Evolutionary conservation across 2,888 invertebrate genomes (phyloP), one percentile per base, ranked within the genome.

Genomic region (Celastrina argiolus): DNA sequence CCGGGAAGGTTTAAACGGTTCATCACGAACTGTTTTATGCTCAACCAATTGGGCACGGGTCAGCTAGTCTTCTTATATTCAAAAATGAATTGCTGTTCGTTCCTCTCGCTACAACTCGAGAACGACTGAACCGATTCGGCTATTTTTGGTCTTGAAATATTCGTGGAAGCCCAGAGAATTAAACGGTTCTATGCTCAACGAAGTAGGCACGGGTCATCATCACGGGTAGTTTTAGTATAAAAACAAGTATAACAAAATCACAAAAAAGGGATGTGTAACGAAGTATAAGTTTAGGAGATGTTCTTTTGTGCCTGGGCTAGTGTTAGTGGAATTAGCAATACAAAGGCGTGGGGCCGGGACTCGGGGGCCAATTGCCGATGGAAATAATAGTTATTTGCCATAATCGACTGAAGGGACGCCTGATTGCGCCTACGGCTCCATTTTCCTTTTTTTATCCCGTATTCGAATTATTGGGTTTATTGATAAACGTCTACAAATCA

Each of bases 321-420:
- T 77, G 70, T 77, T 74, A 72, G 69, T 78, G 71, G 81, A 88
- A 91, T 91, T 90, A 91, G 90, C 91, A 88, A 79, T 78, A 80
- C 79, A 80, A 80, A 80, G 79, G 73, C 73, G 72, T 73, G 77
- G 78, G 75, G 71, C 76, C 42, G 77, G 81, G 77, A 80, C 81
- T 84, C 79, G 79, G 75, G 75, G 77, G 84, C 80, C 85, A 83
- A 85, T 85, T 87, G 83, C 84, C 79, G 84, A 84, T 77, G 78
- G 75, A 81, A 84, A 87, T 87, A 87, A 87, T 87, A 87, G 87
- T 87, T 87, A 84, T 84, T 84, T 83, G 81, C 82, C 78, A 82
- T 83, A 91, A 90, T 91, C 89, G 87, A 76, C 81, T 81, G 84
- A 84, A 87, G 89, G 91, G 90, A 87, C 78, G 88, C 81, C 81